Percentiles rank a stretch among this genome's conserved stretches.
These are phyloP conservation scores for Berghia stephanieae DNA, from an alignment of 1,140 invertebrate species.

Conservation along the genomic window DNA sequence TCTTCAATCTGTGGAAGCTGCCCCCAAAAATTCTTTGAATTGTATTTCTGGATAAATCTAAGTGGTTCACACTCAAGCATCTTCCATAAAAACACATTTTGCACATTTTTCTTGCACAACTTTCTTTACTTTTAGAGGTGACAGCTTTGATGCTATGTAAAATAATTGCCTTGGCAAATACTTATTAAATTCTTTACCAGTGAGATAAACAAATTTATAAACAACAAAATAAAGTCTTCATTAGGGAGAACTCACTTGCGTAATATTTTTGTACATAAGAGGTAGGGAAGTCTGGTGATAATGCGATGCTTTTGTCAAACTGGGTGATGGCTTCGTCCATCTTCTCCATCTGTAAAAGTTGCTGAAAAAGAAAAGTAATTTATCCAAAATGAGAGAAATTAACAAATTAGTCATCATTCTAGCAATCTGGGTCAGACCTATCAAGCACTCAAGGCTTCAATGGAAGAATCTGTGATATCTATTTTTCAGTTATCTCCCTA, in stretches of 20 bases:
- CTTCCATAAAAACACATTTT: too few species aligned
- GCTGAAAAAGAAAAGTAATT: conserved; percentile 72
- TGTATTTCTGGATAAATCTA: too few species aligned
- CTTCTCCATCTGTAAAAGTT: conserved; percentile 83
- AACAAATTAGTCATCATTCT: too few species aligned
- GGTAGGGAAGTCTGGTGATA: conserved; percentile 84
- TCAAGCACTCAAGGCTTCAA: too few species aligned
- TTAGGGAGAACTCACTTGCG: conserved; percentile 49
- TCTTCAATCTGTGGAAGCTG: too few species aligned
- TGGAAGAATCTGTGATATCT: too few species aligned
- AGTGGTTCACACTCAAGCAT: too few species aligned
- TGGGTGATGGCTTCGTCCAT: conserved; percentile 81
- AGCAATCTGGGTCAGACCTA: too few species aligned
- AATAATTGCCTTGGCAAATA: background rate
- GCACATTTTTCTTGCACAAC: background rate
- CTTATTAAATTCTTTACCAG: background rate
- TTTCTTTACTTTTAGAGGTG: background rate
- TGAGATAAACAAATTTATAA: too few species aligned
- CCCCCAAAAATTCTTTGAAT: too few species aligned
- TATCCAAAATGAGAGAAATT: too few species aligned
- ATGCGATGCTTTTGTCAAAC: conserved; percentile 82
- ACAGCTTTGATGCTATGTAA: background rate
- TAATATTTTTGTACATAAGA: conserved; percentile 82
- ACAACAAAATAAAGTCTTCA: background rate
- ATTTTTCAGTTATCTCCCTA: too few species aligned